Percentiles rank a stretch among this genome's conserved stretches.
phyloP scores from a whole-genome alignment of 2,113 vertebrate species.

The Rynchops niger region DNA sequence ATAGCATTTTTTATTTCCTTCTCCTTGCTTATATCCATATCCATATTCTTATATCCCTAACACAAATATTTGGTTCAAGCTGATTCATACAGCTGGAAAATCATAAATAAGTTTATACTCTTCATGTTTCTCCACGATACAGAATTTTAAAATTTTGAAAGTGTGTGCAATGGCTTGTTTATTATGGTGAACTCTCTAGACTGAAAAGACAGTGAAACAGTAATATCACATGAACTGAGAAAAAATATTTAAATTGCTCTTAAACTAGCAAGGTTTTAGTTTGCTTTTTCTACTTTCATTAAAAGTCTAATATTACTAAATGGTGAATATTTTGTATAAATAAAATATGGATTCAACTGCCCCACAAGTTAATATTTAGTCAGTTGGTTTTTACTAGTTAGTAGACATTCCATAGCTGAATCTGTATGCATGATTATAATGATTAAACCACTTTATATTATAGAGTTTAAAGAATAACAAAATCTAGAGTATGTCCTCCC shows the following conservation, averaged over 20 bases:
- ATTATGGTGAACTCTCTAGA: neutral
- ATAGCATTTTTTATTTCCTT: neutral
- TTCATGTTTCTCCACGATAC: neutral
- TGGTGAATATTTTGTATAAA: neutral
- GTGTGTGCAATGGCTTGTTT: neutral
- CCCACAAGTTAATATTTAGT: neutral
- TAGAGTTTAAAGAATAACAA: neutral
- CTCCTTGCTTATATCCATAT: neutral
- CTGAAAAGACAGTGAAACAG: neutral
- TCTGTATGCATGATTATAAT: neutral
- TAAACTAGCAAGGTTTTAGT: neutral
- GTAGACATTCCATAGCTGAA: neutral
- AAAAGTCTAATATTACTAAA: neutral
- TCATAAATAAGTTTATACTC: neutral
- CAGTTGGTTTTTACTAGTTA: neutral
- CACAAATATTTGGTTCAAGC: neutral
- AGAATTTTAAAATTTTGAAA: neutral
- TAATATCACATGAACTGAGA: neutral
- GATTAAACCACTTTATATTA: neutral
- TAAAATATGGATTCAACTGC: neutral
- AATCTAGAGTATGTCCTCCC: neutral
- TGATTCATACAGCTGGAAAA: neutral
- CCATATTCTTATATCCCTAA: neutral
- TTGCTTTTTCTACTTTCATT: neutral
- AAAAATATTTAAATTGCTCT: neutral